Base-by-base conservation (phyloP, 2,113 vertebrate species). In the Salvelinus sp. region DNA sequence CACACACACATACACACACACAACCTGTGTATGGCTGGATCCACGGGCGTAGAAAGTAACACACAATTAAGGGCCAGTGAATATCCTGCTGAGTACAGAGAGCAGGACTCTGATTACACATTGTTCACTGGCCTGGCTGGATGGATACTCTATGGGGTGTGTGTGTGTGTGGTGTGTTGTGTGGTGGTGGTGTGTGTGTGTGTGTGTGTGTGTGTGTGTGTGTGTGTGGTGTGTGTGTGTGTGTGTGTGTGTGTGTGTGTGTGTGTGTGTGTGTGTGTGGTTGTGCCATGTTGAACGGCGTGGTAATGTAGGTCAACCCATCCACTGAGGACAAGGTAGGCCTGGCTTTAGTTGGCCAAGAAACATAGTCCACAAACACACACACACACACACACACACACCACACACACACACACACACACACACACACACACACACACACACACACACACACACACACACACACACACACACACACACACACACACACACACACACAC, bases 261-360 rank as follows among this genome's bases (percentile, higher is more conserved):
- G 72, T 10, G 72, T n/a, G 70, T 54, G 73, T 28, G 70, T 54
- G 73, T 62, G 70, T 54, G 30, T 22, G 27, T 62, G 30, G 13
- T 27, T 57, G 25, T 20, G 20, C 28, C n/a, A 69, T 86, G 82
- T 83, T 86, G 76, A 85, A 78, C 74, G 80, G 81, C 78, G 88
- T 14, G 38, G 79, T 90, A 90, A 91, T 89, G 84, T 88, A 91
- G 89, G 90, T 90, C 90, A 90, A 89, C 77, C 60, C 74, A 77
- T 87, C 90, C 88, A 86, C 67, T 73, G 88, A 90, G 90, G 73
- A 76, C 89, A 82, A 30, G 60, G 74, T 62, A 72, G 69, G 22
- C 2, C 76, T 78, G 73, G 75, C 78, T 84, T 80, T 23, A 79
- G 79, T 83, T 73, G 78, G 79, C 79, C 74, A 66, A 72, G 50